Conservation (phyloP, 2,113 vertebrate species). For the Gymnorhina tibicen region DNA sequence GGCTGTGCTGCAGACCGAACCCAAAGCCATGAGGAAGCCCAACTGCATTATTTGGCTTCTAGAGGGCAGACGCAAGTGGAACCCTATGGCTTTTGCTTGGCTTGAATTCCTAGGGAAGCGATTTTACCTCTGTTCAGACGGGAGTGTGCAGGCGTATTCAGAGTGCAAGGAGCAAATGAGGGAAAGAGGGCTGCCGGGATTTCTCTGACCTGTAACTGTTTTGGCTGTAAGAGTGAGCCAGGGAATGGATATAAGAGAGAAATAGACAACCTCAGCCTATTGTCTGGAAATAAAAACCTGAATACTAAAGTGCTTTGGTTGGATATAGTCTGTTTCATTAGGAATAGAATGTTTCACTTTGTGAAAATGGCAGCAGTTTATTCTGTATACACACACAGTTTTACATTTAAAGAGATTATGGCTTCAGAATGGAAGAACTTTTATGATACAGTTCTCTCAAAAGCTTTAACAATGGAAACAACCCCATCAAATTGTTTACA, state of each 20-base stretch:
- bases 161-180: not conserved
- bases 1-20: not conserved
- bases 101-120: not conserved
- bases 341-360: not conserved
- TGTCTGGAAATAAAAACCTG: not conserved
- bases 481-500: not conserved
- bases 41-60: not conserved
- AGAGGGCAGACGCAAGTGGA: not conserved
- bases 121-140: not conserved
- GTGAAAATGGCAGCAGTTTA: not conserved
- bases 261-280: not conserved
- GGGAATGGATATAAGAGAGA: not conserved
- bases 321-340: not conserved
- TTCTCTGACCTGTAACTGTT: not conserved
- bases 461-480: not conserved
- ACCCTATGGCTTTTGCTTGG: not conserved
- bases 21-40: not conserved
- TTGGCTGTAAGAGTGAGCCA: not conserved
- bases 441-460: not conserved
- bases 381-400: not conserved
- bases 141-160: accelerated
- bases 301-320: not conserved
- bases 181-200: not conserved
- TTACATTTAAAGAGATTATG: not conserved
- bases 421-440: not conserved